Evolutionary conservation across 2,888 invertebrate genomes (phyloP).

Genomic region (Hemithea aestivaria): DNA sequence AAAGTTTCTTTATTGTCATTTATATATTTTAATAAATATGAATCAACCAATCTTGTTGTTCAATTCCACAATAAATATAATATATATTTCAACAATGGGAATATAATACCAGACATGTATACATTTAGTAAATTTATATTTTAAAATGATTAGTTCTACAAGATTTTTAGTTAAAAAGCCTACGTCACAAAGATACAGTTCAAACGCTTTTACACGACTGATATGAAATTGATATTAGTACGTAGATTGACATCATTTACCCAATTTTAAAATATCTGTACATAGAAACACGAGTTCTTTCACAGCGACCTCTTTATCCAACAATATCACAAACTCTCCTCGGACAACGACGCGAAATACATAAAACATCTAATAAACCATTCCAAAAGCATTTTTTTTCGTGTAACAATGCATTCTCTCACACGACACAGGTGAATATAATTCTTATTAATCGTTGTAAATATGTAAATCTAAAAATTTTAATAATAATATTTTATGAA

Average conservation of each 20-base stretch:
- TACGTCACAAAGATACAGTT: slow-evolving; percentile 40
- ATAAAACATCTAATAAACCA: slow-evolving; percentile 1
- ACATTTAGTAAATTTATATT: too few species aligned
- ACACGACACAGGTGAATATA: too few species aligned
- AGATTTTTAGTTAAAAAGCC: slow-evolving; percentile 22
- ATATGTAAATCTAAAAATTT: not conserved
- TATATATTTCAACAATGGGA: too few species aligned
- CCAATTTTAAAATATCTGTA: slow-evolving; percentile 52
- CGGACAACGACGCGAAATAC: slow-evolving; percentile 19
- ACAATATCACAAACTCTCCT: slow-evolving; percentile 48
- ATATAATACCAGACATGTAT: too few species aligned
- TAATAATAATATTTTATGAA: too few species aligned
- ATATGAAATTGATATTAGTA: slow-evolving; percentile 75
- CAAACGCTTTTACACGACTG: slow-evolving; percentile 51
- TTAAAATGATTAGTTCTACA: slow-evolving; percentile 16
- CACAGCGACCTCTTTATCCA: slow-evolving; percentile 36
- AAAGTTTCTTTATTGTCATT: slow-evolving; percentile 6
- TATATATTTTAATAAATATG: not conserved
- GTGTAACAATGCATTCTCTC: too few species aligned
- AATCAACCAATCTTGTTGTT: slow-evolving; percentile 4
- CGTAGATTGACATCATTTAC: slow-evolving; percentile 70
- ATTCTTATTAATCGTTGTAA: slow-evolving; percentile 1
- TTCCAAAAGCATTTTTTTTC: too few species aligned
- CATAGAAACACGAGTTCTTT: slow-evolving; percentile 38
- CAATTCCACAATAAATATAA: slow-evolving; percentile 11